Conservation (phyloP, 2,888 invertebrate species). For the Rugalucina vietnamica region DNA sequence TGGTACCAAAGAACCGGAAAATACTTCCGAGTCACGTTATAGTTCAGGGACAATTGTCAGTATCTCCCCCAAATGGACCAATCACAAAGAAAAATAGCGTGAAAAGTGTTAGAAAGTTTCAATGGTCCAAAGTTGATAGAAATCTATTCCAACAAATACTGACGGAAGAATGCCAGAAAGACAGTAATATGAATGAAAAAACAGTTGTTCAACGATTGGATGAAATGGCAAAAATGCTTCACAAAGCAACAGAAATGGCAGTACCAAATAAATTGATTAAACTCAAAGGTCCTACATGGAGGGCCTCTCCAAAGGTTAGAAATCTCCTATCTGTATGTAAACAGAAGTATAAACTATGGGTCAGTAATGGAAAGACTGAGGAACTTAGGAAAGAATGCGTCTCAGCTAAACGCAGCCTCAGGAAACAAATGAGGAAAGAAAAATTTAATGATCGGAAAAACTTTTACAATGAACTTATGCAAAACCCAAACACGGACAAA, state of each 20-base stretch:
- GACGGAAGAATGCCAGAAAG: background rate
- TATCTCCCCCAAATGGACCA: background rate
- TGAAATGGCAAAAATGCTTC: background rate
- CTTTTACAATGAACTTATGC: background rate
- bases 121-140: background rate
- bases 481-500: background rate
- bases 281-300: background rate
- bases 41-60: background rate
- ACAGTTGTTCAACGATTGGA: background rate
- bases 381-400: background rate
- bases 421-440: background rate
- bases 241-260: background rate
- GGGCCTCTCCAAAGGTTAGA: background rate
- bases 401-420: background rate
- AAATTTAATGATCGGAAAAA: background rate
- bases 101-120: background rate
- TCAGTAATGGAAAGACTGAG: background rate
- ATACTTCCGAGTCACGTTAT: constrained; percentile 1
- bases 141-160: background rate
- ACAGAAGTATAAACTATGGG: background rate
- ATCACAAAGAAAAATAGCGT: background rate
- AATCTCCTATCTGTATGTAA: background rate
- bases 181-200: background rate
- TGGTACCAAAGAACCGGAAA: background rate
- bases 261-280: background rate